These are phyloP conservation scores for Melanocharis versteri DNA, from an alignment of 2,113 vertebrate species.

Conservation along the genomic window DNA sequence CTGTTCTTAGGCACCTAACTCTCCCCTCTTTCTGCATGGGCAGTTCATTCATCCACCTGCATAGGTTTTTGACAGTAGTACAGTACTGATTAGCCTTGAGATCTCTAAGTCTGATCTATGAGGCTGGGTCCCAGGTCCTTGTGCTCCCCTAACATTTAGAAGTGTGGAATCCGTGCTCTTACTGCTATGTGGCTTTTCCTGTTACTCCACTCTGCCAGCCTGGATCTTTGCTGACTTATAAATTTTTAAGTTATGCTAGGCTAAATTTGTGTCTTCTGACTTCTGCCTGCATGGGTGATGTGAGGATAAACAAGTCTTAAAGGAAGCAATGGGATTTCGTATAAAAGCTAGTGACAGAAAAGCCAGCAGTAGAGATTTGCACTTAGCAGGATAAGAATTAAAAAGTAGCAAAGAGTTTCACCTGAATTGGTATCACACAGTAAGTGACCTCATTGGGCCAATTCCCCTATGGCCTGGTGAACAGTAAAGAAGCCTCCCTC, in stretches of 20 bases:
- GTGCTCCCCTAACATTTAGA: not conserved
- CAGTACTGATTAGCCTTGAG: not conserved
- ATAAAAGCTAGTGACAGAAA: not conserved
- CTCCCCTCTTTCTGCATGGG: not conserved
- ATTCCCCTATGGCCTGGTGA: not conserved
- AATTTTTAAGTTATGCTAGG: not conserved
- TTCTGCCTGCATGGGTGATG: not conserved
- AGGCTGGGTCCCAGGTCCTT: not conserved
- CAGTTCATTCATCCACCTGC: not conserved
- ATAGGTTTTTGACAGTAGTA: not conserved
- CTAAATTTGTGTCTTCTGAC: not conserved
- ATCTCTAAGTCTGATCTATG: not conserved
- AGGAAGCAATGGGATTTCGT: not conserved
- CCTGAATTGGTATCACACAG: not conserved
- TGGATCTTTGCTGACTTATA: not conserved
- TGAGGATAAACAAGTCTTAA: not conserved
- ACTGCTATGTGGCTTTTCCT: not conserved
- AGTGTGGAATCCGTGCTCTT: accelerated
- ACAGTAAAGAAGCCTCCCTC: not conserved
- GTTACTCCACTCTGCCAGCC: not conserved
- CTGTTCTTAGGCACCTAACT: not conserved
- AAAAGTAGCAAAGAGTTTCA: not conserved
- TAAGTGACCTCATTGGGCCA: not conserved
- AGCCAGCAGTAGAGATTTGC: not conserved
- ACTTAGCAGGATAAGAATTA: not conserved